Percentiles rank a stretch among this genome's conserved stretches.
phyloP scores from a whole-genome alignment of 1,140 invertebrate species.

The Formica selysi region DNA sequence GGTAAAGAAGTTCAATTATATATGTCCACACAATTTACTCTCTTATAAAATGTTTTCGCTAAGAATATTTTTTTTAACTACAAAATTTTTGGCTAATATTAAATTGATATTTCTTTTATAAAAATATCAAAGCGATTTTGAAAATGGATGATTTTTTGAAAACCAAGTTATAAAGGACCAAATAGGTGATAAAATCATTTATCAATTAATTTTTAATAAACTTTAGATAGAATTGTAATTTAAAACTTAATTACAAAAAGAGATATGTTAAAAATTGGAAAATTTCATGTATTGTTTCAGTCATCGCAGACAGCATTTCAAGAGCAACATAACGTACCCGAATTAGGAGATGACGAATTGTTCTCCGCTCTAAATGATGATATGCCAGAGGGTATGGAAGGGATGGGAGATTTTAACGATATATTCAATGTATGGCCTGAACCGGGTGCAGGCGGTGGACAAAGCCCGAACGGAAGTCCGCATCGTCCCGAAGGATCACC shows the following conservation, averaged over 20 bases:
- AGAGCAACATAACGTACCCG: constrained; percentile 92
- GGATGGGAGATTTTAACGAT: constrained; percentile 91
- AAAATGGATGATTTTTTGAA: neutral
- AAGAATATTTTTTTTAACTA: neutral
- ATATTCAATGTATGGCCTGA: constrained; percentile 91
- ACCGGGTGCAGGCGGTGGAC: constrained; percentile 88
- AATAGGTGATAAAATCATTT: neutral
- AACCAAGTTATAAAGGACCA: neutral
- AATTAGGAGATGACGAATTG: constrained; percentile 92
- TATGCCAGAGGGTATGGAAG: constrained; percentile 91
- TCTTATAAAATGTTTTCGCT: neutral
- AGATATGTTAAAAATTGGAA: neutral
- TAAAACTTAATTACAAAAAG: neutral
- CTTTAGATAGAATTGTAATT: neutral
- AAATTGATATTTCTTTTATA: neutral
- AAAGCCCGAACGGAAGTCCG: constrained; percentile 88
- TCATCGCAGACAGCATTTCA: constrained; percentile 95
- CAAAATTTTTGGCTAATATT: neutral
- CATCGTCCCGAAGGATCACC: constrained; percentile 86
- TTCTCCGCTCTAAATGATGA: constrained; percentile 89
- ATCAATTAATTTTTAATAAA: neutral
- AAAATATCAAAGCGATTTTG: neutral
- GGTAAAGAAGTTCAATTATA: constrained; percentile 86
- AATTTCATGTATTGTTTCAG: constrained; percentile 83
- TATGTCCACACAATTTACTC: neutral